Conservation (phyloP, 2,113 vertebrate species). For the Sorex araneus region DNA sequence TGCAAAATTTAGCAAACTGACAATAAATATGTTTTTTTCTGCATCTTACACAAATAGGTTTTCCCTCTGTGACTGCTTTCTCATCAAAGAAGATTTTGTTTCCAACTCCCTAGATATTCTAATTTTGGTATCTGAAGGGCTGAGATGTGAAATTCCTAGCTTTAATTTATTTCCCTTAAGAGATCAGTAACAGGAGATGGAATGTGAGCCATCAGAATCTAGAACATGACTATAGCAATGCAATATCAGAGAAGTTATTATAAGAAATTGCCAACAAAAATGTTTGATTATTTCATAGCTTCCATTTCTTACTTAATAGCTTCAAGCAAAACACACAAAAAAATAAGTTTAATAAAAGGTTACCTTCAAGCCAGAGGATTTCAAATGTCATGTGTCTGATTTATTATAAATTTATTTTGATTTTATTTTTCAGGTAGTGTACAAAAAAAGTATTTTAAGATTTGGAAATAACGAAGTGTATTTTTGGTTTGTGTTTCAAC, state of each 20-base stretch:
- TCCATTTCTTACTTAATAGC: slow-evolving; percentile 54
- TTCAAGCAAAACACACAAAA: slow-evolving; percentile 52
- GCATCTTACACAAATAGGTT: neutral
- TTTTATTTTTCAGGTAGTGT: slow-evolving; percentile 40
- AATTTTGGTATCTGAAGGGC: neutral
- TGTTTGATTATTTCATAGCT: neutral
- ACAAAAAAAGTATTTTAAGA: slow-evolving; percentile 55
- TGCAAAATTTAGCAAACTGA: slow-evolving; percentile 39
- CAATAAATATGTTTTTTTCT: slow-evolving; percentile 57
- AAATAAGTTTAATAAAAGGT: slow-evolving; percentile 46
- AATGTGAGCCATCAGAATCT: slow-evolving; percentile 39
- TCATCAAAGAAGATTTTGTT: neutral
- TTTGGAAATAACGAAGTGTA: neutral
- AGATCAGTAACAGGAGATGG: slow-evolving; percentile 24
- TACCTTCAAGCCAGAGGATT: slow-evolving; percentile 23
- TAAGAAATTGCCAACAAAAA: neutral
- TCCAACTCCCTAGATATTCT: slow-evolving; percentile 22
- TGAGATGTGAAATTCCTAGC: slow-evolving; percentile 25
- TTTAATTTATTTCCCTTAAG: slow-evolving; percentile 57
- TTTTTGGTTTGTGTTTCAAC: slow-evolving; percentile 41
- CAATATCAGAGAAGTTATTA: slow-evolving; percentile 61
- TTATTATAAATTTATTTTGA: slow-evolving; percentile 61
- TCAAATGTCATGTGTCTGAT: slow-evolving; percentile 5
- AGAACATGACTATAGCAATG: slow-evolving; percentile 4
- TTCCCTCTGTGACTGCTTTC: slow-evolving; percentile 28